Evolutionary conservation across 2,113 vertebrate species (phyloP), one percentile per base, ranked within the genome.

Genomic region (Hemiscyllium ocellatum): DNA sequence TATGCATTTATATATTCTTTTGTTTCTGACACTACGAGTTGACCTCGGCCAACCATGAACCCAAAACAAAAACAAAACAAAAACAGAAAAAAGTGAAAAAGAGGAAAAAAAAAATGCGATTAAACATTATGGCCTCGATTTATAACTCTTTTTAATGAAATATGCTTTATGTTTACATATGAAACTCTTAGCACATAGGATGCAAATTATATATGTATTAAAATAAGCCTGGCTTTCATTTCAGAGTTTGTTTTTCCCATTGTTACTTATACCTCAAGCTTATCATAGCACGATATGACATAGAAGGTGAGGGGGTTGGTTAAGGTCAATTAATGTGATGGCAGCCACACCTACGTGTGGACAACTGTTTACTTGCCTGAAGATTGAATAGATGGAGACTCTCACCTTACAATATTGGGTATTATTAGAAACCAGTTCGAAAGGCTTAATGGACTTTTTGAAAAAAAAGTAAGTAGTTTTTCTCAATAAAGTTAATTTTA

Each of bases 31-130:
- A 98, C 98, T 98, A 98, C 98, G 98, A 99, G 98, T 99, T 98
- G 98, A 98, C 98, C 98, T 98, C 98, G 98, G 98, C 98, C 98
- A 98, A 97, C 98, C 98, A 98, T 98, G 98, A 98, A 98, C 97
- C 97, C 97, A 97, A 76, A 96, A 83, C 93, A 69, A 96, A 10
- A 95, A 96, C 91, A 96, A 95, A 96, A 96, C 97, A 97, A 96
- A 97, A 97, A 97, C 97, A 97, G 96, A 97, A 93, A 96, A 47
- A 96, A 66, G 24, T 17, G 33, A 96, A 93, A 95, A 96, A 91
- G 96, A 85, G 97, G 96, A 96, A 96, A 96, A 96, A 95, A 96
- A 95, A 78, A 78, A 66, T 96, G 69, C 70, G 95, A 96, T 95
- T 69, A 89, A 96, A 96, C 96, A 86, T 97, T 98, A 98, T 98